Evolutionary conservation across 2,797 vertebrate genomes (phyloP), one percentile per base, ranked within the genome.

Genomic region (Iguana delicatissima): DNA sequence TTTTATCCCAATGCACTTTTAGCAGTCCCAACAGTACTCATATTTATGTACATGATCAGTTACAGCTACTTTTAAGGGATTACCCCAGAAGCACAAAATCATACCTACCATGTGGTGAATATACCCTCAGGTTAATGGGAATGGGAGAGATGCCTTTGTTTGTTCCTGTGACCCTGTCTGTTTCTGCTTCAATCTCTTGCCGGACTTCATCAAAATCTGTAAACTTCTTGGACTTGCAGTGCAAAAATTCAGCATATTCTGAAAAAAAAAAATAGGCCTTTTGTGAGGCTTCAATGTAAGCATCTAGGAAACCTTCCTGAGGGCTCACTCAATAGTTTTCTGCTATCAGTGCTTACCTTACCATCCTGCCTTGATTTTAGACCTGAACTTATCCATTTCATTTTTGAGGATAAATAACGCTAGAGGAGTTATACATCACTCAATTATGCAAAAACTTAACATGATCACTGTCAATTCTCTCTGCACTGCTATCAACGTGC

Each of bases 231-330:
- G 98, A 98, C 80, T 99, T 99, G 96, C 98, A 99, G 97, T 99
- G 99, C 94, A 99, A 96, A 96, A 99, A 99, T 94, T 99, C 99
- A 0, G 99, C 99, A 93, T 99, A 98, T 89, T 99, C 99, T 99
- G 92, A 1, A 82, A 91, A 1, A 76, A 76, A 76, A 79, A 14
- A 50, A 13, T 24, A 64, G 32, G 24, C 18, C 1, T 24, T 46
- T 26, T 18, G 12, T 89, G 26, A 67, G 8, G 12, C n/a, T 16
- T 24, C 35, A 52, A 89, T 35, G 16, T 4, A 79, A 5, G 57
- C 38, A 50, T 74, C 14, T 79, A n/a, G 22, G 12, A 77, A 72
- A 18, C 8, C 12, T 57, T 85, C 80, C 50, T 22, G 10, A 42
- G 22, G 0, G 14, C 6, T 38, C n/a, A 80, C 24, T 3, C n/a